These are phyloP conservation scores for Anas flavirostris DNA, from an alignment of 2,797 vertebrate genomes.

Conservation along the genomic window DNA sequence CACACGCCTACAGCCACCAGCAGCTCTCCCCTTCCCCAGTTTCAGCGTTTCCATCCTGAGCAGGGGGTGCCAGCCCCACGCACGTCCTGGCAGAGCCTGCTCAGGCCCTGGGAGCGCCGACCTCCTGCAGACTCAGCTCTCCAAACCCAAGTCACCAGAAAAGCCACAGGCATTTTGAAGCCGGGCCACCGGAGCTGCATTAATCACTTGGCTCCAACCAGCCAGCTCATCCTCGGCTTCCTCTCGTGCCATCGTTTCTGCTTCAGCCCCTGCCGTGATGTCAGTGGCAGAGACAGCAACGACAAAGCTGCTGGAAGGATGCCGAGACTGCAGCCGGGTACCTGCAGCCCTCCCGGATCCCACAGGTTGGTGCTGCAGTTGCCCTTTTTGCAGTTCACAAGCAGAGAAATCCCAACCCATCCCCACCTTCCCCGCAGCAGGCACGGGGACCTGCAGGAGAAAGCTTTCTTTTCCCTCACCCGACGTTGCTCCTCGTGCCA, in stretches of 20 bases:
- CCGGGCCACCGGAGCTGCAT: not conserved
- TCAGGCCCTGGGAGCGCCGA: not conserved
- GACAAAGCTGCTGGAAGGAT: not conserved
- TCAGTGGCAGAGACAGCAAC: not conserved
- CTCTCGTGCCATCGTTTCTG: not conserved
- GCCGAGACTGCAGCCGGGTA: not conserved
- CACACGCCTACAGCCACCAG: not conserved
- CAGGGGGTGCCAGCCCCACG: not conserved
- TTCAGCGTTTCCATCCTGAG: not conserved
- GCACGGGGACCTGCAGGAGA: not conserved
- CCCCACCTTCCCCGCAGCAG: fast-evolving
- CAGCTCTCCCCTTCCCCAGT: not conserved
- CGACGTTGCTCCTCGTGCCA: not conserved
- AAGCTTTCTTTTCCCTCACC: not conserved
- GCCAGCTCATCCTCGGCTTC: not conserved
- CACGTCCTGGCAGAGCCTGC: not conserved
- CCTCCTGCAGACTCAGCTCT: not conserved
- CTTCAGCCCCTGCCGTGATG: not conserved
- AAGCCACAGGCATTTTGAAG: not conserved
- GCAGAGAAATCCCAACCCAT: not conserved
- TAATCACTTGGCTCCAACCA: not conserved
- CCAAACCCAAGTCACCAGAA: not conserved
- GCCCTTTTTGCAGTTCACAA: not conserved
- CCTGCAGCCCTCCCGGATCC: not conserved
- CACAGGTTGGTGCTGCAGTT: fast-evolving